phyloP scores from a whole-genome alignment of 2,113 vertebrate genomes.

The Pseudorhombus dupliciocellatus region DNA sequence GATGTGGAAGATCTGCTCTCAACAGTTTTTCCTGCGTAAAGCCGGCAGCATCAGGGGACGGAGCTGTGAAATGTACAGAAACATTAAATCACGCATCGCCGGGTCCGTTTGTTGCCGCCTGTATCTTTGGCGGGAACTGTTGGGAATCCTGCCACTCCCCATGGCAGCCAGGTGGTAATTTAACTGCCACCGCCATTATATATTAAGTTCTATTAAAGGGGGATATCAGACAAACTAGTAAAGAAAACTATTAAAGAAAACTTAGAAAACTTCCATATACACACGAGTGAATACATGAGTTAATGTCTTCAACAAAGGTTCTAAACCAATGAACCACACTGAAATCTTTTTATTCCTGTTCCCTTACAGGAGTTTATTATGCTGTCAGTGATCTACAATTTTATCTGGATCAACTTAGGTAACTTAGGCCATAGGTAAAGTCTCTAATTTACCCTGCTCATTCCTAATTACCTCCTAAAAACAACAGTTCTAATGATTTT shows the following conservation, averaged over 20 bases:
- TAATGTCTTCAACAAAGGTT: too few species aligned
- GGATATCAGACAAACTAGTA: too few species aligned
- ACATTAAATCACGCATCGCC: slow-evolving; percentile 5
- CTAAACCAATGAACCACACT: too few species aligned
- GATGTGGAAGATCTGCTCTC: slow-evolving; percentile 21
- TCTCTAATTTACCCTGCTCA: background rate
- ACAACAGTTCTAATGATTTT: background rate
- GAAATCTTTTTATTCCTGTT: background rate
- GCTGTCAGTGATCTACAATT: background rate
- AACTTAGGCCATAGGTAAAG: background rate
- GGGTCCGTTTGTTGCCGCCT: background rate
- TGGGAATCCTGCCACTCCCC: background rate
- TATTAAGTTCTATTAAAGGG: too few species aligned
- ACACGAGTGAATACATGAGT: too few species aligned
- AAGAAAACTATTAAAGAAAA: too few species aligned
- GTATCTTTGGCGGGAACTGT: background rate
- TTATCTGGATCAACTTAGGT: background rate
- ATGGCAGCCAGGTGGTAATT: background rate
- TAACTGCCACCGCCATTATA: background rate
- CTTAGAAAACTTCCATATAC: too few species aligned
- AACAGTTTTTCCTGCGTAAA: slow-evolving; percentile 24
- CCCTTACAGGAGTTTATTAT: background rate
- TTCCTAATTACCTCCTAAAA: background rate
- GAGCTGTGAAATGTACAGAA: background rate
- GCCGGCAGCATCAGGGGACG: background rate